A percentile compares a stretch with the other conserved stretches of the same genome.
Conservation (phyloP, 2,113 vertebrate genomes). For the Pipa parva region DNA sequence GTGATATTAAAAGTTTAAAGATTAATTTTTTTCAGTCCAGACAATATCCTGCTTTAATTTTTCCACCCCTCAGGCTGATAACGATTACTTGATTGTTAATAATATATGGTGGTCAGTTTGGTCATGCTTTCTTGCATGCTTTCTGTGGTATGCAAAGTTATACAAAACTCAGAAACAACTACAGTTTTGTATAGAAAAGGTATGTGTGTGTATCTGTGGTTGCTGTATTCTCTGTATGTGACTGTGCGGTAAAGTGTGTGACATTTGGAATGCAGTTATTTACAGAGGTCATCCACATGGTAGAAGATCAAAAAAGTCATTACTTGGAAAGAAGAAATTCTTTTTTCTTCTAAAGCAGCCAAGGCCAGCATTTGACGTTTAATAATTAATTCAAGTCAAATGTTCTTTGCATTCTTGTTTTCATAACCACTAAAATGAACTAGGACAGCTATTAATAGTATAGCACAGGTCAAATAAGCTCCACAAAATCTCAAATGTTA, state of each 20-base stretch:
- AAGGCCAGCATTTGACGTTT: no score
- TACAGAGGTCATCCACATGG: background rate
- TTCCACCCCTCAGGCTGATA: background rate
- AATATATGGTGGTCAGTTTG: background rate
- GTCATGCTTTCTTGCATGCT: background rate
- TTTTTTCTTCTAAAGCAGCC: no score
- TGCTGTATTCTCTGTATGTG: background rate
- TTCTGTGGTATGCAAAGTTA: background rate
- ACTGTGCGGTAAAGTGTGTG: background rate
- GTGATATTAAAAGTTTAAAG: background rate
- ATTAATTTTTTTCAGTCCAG: background rate
- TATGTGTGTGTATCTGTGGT: background rate
- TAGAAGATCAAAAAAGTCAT: no score
- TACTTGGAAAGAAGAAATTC: no score
- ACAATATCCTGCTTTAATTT: background rate
- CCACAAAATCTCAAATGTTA: no score
- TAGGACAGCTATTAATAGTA: no score
- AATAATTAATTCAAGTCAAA: no score
- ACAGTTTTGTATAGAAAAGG: background rate
- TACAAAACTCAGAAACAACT: background rate
- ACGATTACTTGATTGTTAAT: background rate
- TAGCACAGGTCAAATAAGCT: no score
- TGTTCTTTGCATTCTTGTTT: no score
- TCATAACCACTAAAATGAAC: no score
- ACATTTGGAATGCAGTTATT: background rate